Base-by-base conservation (phyloP, 1,140 invertebrate species). In the Drosophila orena region DNA sequence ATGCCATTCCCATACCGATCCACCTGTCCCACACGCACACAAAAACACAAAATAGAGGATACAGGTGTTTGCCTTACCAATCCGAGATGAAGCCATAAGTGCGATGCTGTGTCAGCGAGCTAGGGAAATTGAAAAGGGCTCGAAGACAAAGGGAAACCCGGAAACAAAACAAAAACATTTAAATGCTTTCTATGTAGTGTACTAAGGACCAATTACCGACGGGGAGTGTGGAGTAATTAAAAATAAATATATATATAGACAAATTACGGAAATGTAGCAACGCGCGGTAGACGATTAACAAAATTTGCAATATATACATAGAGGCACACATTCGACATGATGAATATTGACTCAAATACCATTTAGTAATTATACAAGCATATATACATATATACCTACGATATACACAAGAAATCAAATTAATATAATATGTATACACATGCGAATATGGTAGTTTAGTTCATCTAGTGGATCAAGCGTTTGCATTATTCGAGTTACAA, bases 191-290 rank as follows among this genome's bases (percentile, higher is more conserved):
- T 68, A 84, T 71, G 79, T 90, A 90, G 88, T 75, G 79, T 90
- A 91, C 77, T 91, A 91, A 91, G 88, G 88, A 91, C 88, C 88
- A 91, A 91, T 91, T 91, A 91, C 58, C 73, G 70, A 76, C 65
- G 69, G 76, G 79, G 59, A 71, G 56, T 60, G 80, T 58, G 77
- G 44, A 73, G 77, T 53, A 65, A 79, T 52, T 43, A 78, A 59
- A 54, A 30, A 30, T 24, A 75, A 72, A 50, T 27, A 75, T 59
- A 68, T 56, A 53, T 56, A 53, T 24, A 64, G n/a, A 44, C 42
- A 44, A 62, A 57, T 24, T 58, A 64, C 53, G 42, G 35, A 71
- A 70, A 38, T 42, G 61, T 53, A 68, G 42, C 37, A 66, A 62
- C 46, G 52, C 44, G 69, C 79, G 58, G 78, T 71, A 72, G 58